Percentiles rank a stretch among this genome's conserved stretches.
These are phyloP conservation scores for Mythimna vitellina DNA, from an alignment of 2,888 invertebrate species.

Conservation along the genomic window DNA sequence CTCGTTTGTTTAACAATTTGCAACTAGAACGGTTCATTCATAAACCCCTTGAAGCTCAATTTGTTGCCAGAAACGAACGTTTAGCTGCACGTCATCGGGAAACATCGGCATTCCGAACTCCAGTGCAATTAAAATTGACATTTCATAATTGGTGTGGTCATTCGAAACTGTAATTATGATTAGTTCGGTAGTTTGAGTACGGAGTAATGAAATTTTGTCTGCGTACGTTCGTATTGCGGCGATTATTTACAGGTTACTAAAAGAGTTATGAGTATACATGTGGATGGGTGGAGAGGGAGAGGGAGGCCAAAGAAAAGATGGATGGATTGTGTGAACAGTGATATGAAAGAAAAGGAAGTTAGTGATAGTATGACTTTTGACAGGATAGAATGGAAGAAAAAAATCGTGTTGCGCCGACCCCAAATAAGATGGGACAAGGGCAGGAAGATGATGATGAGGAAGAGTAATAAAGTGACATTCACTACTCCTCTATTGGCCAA, in stretches of 20 bases:
- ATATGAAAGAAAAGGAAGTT: too few species aligned
- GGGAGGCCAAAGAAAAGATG: too few species aligned
- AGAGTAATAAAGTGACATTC: too few species aligned
- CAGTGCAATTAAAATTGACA: constrained; percentile 44
- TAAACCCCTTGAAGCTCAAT: constrained; percentile 1
- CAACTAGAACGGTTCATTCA: neutral
- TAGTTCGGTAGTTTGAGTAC: neutral
- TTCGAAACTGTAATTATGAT: constrained; percentile 26
- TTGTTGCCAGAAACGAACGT: neutral
- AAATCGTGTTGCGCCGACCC: too few species aligned
- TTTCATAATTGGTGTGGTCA: constrained; percentile 40
- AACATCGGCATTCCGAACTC: constrained; percentile 2
- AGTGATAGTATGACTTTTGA: too few species aligned
- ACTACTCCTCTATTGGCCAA: too few species aligned
- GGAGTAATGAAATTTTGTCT: neutral
- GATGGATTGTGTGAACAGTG: too few species aligned
- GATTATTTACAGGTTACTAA: neutral
- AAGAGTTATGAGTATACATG: too few species aligned
- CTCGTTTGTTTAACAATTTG: constrained; percentile 5
- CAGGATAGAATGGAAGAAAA: too few species aligned
- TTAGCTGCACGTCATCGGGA: neutral
- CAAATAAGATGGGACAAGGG: too few species aligned
- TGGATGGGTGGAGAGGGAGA: too few species aligned
- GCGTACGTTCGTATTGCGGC: neutral
- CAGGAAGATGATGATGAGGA: too few species aligned